phyloP scores from a whole-genome alignment of 1,140 invertebrate genomes.

The Bombus affinis region DNA sequence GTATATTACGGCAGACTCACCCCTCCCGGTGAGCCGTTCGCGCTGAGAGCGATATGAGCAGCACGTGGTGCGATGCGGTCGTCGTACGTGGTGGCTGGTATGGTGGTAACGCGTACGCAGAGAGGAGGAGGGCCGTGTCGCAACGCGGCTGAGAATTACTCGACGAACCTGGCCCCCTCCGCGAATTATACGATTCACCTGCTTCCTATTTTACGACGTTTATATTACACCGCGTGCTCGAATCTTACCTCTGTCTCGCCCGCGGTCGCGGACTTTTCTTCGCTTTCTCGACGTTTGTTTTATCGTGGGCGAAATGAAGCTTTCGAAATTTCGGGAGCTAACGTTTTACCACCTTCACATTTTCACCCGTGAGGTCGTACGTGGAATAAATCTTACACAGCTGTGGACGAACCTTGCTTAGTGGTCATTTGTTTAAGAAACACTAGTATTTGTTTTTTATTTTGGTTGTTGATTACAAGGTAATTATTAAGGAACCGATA shows the following conservation, averaged over 20 bases:
- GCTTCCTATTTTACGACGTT: conserved; percentile 83
- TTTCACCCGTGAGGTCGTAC: not conserved
- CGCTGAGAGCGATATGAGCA: conserved; percentile 69
- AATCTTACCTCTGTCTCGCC: conserved; percentile 72
- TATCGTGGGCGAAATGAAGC: conserved; percentile 48
- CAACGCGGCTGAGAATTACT: conserved; percentile 72
- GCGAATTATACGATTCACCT: conserved; percentile 83
- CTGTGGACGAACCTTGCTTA: not conserved
- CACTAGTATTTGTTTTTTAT: not conserved
- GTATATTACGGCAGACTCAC: conserved; percentile 56
- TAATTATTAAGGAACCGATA: no score
- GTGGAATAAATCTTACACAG: conserved; percentile 4
- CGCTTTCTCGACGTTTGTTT: conserved; percentile 58
- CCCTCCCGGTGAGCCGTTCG: conserved; percentile 53
- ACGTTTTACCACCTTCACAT: not conserved
- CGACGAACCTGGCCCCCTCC: conserved; percentile 56
- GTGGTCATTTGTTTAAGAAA: not conserved
- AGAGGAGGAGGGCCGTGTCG: conserved; percentile 55
- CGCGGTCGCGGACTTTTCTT: conserved; percentile 68
- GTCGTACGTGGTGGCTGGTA: conserved; percentile 64
- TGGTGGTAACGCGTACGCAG: conserved; percentile 56
- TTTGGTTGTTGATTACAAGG: no score
- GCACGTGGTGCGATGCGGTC: conserved; percentile 73
- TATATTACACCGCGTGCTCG: conserved; percentile 79
- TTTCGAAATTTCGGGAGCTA: conserved; percentile 43